phyloP scores from a whole-genome alignment of 2,888 invertebrate genomes.

The Cremastinae sp. region DNA sequence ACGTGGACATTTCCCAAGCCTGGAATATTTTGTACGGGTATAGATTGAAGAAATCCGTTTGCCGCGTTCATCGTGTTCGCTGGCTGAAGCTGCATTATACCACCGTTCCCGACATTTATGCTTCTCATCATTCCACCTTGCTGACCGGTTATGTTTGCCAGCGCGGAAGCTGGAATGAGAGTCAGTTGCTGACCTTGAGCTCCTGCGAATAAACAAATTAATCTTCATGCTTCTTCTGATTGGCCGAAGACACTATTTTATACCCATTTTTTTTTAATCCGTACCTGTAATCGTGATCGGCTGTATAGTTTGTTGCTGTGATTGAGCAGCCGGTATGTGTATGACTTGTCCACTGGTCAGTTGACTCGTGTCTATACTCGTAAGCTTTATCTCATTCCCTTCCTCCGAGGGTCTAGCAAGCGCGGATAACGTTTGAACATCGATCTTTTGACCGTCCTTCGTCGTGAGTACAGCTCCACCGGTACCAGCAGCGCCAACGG shows the following conservation, averaged over 20 bases:
- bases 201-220: slow-evolving; percentile 75
- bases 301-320: slow-evolving; percentile 79
- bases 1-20: slow-evolving; percentile 92
- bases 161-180: slow-evolving; percentile 88
- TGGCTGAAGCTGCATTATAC: slow-evolving; percentile 81
- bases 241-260: no score
- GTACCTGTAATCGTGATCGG: slow-evolving; percentile 85
- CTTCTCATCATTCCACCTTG: slow-evolving; percentile 76
- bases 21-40: slow-evolving; percentile 89
- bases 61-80: slow-evolving; percentile 80
- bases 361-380: slow-evolving; percentile 78
- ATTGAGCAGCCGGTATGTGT: slow-evolving; percentile 74
- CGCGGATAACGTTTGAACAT: slow-evolving; percentile 75
- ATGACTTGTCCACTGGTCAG: slow-evolving; percentile 77
- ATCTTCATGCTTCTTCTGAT: no score
- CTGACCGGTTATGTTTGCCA: slow-evolving; percentile 79
- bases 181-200: slow-evolving; percentile 91
- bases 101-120: slow-evolving; percentile 74
- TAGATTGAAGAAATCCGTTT: slow-evolving; percentile 82
- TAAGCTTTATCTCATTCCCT: slow-evolving; percentile 74
- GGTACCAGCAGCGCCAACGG: slow-evolving; percentile 60
- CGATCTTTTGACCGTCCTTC: slow-evolving; percentile 78
- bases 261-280: slow-evolving; percentile 34
- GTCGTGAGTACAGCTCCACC: slow-evolving; percentile 75
- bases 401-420: slow-evolving; percentile 72